A percentile compares a stretch with the other conserved stretches of the same genome.
These are phyloP conservation scores for Formicarius rufipectus DNA, from an alignment of 2,113 vertebrate species.

Conservation along the genomic window DNA sequence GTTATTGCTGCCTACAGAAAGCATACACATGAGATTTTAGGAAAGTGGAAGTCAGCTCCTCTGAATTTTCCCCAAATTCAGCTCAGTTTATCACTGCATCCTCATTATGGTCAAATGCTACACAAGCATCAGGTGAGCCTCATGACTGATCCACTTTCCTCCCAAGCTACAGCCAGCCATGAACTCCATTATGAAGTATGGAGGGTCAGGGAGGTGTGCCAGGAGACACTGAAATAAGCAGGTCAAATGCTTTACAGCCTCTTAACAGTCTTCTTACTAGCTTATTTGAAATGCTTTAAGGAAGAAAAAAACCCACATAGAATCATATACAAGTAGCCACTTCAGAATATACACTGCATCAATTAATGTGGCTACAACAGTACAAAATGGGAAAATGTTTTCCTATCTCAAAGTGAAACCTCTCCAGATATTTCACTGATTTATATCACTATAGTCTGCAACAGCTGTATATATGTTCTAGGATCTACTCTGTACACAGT, in stretches of 20 bases:
- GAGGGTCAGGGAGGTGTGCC: background rate
- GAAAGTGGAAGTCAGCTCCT: background rate
- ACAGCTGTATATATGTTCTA: background rate
- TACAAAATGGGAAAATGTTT: background rate
- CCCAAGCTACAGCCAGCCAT: background rate
- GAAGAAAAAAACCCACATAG: accelerated
- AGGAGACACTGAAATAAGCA: background rate
- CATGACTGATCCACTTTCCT: background rate
- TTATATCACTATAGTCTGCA: background rate
- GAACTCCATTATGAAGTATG: background rate
- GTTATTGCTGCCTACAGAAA: background rate
- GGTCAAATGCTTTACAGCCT: background rate
- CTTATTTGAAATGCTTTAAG: background rate
- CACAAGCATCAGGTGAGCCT: background rate
- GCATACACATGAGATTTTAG: accelerated
- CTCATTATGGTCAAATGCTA: background rate
- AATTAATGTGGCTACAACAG: background rate
- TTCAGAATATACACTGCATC: background rate
- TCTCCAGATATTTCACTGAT: background rate
- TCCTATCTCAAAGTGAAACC: background rate
- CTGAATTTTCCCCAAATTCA: background rate
- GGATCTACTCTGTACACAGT: background rate
- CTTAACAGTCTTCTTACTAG: background rate
- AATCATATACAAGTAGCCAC: background rate
- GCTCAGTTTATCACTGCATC: background rate